These are phyloP conservation scores for Lordiphosa collinella DNA, from an alignment of 1,140 invertebrate genomes.

Conservation along the genomic window DNA sequence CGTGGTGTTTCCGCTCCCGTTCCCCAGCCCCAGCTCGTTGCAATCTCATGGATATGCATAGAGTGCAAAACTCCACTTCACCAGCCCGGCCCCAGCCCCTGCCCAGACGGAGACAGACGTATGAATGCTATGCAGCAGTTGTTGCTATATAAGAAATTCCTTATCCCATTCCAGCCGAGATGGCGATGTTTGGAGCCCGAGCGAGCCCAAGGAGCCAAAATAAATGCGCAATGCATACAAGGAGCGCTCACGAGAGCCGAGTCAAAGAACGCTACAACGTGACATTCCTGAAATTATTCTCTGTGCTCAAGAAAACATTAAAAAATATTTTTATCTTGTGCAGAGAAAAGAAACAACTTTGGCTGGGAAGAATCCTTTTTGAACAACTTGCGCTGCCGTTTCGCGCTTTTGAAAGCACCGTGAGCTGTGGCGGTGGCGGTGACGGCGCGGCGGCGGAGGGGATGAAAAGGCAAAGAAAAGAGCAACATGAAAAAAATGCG, in stretches of 20 bases:
- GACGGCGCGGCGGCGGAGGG: neutral
- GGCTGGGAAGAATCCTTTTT: constrained; percentile 61
- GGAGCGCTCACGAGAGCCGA: constrained; percentile 40
- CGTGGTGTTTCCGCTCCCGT: constrained; percentile 19
- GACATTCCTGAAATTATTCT: constrained; percentile 76
- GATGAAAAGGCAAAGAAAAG: constrained; percentile 21
- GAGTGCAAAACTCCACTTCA: constrained; percentile 12
- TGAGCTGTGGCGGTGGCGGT: neutral
- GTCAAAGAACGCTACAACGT: constrained; percentile 54
- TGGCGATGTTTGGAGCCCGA: constrained; percentile 12
- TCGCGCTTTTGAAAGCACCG: constrained; percentile 5
- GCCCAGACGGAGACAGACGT: constrained; percentile 21
- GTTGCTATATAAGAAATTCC: constrained; percentile 73
- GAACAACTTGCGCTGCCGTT: constrained; percentile 29
- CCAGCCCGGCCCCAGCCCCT: too few relatives aligned
- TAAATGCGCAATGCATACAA: constrained; percentile 68
- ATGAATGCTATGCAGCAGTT: constrained; percentile 61
- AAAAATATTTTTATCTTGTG: constrained; percentile 74
- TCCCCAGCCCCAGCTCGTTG: constrained; percentile 19
- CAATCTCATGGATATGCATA: constrained; percentile 59
- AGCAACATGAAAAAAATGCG: constrained; percentile 43
- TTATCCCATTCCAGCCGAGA: constrained; percentile 51
- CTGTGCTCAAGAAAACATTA: constrained; percentile 75
- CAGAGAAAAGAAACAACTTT: constrained; percentile 48
- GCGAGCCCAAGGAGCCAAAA: constrained; percentile 49